Conservation (phyloP, 2,888 invertebrate species). For the Microctonus brassicae region DNA sequence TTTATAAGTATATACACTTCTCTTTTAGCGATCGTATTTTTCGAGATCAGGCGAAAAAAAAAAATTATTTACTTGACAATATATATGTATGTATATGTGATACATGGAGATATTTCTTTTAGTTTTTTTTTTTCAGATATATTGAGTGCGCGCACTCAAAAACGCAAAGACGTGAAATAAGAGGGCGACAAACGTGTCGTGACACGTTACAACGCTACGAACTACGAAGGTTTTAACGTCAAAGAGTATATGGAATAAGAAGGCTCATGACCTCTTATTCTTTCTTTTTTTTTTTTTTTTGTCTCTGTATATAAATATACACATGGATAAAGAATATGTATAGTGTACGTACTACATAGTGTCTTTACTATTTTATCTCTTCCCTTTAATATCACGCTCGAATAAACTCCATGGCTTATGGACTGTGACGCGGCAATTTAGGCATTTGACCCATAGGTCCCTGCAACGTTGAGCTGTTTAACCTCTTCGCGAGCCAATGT, state of each 20-base stretch:
- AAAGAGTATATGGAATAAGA: background rate
- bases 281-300: background rate
- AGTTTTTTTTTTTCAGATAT: background rate
- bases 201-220: background rate
- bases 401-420: slow-evolving; percentile 58
- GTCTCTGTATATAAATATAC: background rate
- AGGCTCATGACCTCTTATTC: background rate
- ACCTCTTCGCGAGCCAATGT: slow-evolving; percentile 60
- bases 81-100: too few relatives aligned
- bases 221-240: background rate
- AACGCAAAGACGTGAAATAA: slow-evolving; percentile 12
- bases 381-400: slow-evolving; percentile 54
- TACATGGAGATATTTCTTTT: background rate
- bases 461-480: slow-evolving; percentile 64
- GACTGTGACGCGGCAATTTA: slow-evolving; percentile 67
- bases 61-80: too few relatives aligned
- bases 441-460: slow-evolving; percentile 65
- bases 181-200: background rate
- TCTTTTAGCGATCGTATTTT: too few relatives aligned
- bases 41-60: too few relatives aligned
- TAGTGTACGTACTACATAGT: background rate
- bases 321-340: background rate
- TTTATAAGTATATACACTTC: background rate
- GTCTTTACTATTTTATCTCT: background rate
- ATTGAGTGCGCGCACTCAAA: background rate